Evolutionary conservation across 2,797 vertebrate species (phyloP), one percentile per base, ranked within the genome.

Genomic region (Sebastes alutus): DNA sequence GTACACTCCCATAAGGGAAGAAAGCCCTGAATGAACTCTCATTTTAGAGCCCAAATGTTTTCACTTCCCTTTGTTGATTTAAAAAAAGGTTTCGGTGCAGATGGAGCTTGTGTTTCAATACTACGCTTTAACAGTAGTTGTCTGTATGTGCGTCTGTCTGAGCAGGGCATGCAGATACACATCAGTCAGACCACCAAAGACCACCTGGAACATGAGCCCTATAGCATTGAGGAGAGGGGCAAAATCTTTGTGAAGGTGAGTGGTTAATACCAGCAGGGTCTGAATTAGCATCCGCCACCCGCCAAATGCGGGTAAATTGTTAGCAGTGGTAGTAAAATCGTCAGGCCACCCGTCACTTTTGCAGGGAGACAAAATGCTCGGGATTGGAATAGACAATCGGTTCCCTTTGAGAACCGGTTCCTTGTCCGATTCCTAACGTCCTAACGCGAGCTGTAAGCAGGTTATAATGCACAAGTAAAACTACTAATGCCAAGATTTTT

Each of bases 121-220:
- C 32, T 22, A 2, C 30, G 88, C 79, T 74, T 71, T 72, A 76
- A 70, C 71, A 59, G 20, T 49, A 52, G 38, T 65, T 52, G 67
- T 84, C 7, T 85, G 67, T 87, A 0, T 87, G 32, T 88, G 52
- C 62, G 70, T 85, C 16, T 89, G 74, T 91, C 42, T 75, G 79
- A 80, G 74, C 92, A 96, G 95, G 95, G 95, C 72, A 96, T 96
- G 95, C 95, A 96, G 91, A 96, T 96, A 49, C 96, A 96, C 90
- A 96, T 96, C 81, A 95, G 95, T 63, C 95, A 96, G 87, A 96
- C 95, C 64, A 96, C 95, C 66, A 96, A 96, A 88, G 96, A 96
- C 83, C 95, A 96, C 65, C 85, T 96, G 90, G 94, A 95, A 74
- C 95, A 96, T 20, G 95, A 96, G 54, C 95, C 96, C n/a, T 95